Evolutionary conservation across 2,113 vertebrate genomes (phyloP).

Genomic region (Gyps fulvus): DNA sequence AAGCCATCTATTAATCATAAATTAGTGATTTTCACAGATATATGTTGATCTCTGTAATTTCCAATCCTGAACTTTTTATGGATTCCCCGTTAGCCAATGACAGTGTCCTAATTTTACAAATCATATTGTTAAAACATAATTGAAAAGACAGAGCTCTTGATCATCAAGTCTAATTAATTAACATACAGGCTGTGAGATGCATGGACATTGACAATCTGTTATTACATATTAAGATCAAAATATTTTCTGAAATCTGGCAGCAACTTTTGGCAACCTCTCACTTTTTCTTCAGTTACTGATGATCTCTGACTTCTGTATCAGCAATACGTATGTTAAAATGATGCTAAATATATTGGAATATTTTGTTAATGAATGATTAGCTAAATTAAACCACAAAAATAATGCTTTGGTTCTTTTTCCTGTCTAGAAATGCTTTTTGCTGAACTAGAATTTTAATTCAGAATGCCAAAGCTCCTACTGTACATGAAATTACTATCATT

Average conservation of each 20-base stretch:
- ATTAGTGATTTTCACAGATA: neutral
- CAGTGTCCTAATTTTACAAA: constrained; percentile 1
- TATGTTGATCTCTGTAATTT: neutral
- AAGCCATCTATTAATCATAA: neutral
- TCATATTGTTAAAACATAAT: constrained; percentile 30
- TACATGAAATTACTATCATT: neutral
- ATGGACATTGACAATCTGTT: constrained; percentile 37
- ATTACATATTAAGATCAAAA: constrained; percentile 53
- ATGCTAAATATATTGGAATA: neutral
- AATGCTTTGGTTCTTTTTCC: neutral
- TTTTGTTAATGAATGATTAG: neutral
- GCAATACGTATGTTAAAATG: neutral
- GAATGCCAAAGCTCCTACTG: neutral
- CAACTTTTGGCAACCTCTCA: constrained; percentile 17
- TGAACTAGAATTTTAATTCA: constrained; percentile 31
- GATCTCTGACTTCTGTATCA: constrained; percentile 2
- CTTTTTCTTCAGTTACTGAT: constrained; percentile 13
- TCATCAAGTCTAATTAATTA: constrained; percentile 56
- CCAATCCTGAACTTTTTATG: neutral
- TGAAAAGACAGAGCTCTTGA: constrained; percentile 36
- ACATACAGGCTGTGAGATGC: neutral
- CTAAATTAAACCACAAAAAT: neutral
- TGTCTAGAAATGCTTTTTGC: constrained; percentile 1
- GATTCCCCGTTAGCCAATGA: neutral
- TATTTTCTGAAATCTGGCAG: constrained; percentile 18